Evolutionary conservation across 2,888 invertebrate species (phyloP).

Genomic region (Barypeithes pellucidus): DNA sequence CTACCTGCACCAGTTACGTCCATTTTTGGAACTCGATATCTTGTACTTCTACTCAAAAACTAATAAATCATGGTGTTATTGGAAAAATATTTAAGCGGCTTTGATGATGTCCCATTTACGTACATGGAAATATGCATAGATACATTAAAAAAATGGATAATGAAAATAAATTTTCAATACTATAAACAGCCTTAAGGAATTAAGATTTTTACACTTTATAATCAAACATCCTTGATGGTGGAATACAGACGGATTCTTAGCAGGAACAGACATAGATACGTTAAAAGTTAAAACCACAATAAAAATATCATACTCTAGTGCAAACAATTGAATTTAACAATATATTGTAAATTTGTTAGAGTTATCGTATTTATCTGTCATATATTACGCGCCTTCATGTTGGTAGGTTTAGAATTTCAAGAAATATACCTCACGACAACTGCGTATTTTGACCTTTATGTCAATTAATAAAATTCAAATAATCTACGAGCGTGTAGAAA

Average conservation of each 20-base stretch:
- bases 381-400: background rate
- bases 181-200: constrained; percentile 1
- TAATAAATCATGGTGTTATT: no score
- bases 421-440: background rate
- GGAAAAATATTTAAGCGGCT: no score
- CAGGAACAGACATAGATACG: background rate
- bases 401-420: background rate
- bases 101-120: no score
- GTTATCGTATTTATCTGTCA: background rate
- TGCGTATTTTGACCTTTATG: background rate
- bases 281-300: background rate
- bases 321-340: constrained; percentile 5
- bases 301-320: background rate
- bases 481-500: no score
- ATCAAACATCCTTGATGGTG: constrained; percentile 19
- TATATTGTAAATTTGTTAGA: constrained; percentile 2
- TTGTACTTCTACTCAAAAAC: no score
- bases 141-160: no score
- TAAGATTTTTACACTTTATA: background rate
- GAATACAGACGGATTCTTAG: constrained; percentile 2
- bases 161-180: background rate
- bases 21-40: no score
- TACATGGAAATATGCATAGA: no score
- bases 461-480: no score
- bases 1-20: no score